Evolutionary conservation across 2,888 invertebrate genomes (phyloP).

Genomic region (Calameuta pallipes): DNA sequence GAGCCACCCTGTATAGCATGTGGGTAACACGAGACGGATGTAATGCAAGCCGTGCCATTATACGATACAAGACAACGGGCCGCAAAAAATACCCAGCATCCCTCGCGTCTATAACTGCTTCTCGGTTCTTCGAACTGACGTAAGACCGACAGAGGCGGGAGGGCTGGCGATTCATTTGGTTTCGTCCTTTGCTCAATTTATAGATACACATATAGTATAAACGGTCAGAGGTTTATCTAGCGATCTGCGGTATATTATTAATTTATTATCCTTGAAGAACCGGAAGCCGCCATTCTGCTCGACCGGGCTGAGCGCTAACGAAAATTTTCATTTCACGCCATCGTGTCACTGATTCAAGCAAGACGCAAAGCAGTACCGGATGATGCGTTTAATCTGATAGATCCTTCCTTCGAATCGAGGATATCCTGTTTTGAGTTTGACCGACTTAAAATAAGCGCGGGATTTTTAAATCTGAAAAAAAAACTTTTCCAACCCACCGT

Average conservation of each 20-base stretch:
- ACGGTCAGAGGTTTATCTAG: neutral
- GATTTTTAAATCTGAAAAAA: neutral
- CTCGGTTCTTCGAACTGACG: constrained; percentile 28
- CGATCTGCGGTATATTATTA: neutral
- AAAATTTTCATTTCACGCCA: neutral
- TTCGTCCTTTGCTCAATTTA: constrained; percentile 9
- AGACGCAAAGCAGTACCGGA: neutral
- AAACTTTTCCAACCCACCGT: neutral
- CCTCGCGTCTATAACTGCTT: constrained; percentile 35
- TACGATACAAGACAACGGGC: constrained; percentile 51
- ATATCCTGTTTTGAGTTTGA: neutral
- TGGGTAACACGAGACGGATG: constrained; percentile 62
- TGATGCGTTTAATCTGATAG: neutral
- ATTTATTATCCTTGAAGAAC: neutral
- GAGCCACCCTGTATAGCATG: neutral
- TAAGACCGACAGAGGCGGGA: neutral
- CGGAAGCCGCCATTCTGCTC: neutral
- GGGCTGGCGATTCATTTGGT: neutral
- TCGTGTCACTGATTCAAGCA: neutral
- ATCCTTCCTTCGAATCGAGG: neutral
- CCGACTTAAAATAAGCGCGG: neutral
- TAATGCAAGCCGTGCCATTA: constrained; percentile 64
- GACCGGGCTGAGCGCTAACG: neutral
- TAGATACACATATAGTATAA: neutral
- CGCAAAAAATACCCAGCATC: constrained; percentile 50